Conservation (phyloP, 2,888 invertebrate species). For the Phrixothrix hirtus region DNA sequence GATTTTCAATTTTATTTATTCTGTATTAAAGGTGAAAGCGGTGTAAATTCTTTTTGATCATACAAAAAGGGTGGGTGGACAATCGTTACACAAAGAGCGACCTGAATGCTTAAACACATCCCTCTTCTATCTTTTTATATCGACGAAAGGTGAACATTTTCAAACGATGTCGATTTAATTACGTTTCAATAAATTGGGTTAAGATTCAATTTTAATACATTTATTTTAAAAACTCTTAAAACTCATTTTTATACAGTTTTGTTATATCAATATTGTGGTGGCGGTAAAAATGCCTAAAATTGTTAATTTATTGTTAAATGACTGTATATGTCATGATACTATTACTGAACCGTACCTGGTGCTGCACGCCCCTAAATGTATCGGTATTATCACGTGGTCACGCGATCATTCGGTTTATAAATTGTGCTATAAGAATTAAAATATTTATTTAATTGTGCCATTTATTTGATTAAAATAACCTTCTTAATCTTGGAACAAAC, state of each 20-base stretch:
- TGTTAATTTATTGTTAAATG: neutral
- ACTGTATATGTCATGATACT: neutral
- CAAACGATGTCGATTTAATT: neutral
- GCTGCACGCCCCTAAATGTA: slow-evolving; percentile 5
- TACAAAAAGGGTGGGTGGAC: slow-evolving; percentile 39
- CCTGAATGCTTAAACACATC: slow-evolving; percentile 34
- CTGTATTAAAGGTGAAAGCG: slow-evolving; percentile 32
- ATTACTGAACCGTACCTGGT: slow-evolving; percentile 14
- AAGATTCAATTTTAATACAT: too few species aligned
- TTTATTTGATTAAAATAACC: neutral
- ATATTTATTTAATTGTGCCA: neutral
- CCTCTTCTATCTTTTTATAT: slow-evolving; percentile 10
- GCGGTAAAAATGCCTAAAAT: neutral
- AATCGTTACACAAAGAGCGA: slow-evolving; percentile 33
- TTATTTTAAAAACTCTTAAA: too few species aligned
- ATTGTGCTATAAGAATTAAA: neutral
- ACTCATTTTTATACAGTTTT: too few species aligned
- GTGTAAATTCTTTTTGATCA: slow-evolving; percentile 34
- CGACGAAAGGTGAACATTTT: slow-evolving; percentile 3
- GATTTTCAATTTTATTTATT: slow-evolving; percentile 33
- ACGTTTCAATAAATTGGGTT: neutral
- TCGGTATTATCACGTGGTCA: slow-evolving; percentile 13
- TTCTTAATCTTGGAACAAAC: neutral
- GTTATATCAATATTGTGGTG: neutral
- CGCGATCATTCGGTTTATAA: slow-evolving; percentile 3